Evolutionary conservation across 2,797 vertebrate genomes (phyloP), one percentile per base, ranked within the genome.

Genomic region (Acrocephalus scirpaceus): DNA sequence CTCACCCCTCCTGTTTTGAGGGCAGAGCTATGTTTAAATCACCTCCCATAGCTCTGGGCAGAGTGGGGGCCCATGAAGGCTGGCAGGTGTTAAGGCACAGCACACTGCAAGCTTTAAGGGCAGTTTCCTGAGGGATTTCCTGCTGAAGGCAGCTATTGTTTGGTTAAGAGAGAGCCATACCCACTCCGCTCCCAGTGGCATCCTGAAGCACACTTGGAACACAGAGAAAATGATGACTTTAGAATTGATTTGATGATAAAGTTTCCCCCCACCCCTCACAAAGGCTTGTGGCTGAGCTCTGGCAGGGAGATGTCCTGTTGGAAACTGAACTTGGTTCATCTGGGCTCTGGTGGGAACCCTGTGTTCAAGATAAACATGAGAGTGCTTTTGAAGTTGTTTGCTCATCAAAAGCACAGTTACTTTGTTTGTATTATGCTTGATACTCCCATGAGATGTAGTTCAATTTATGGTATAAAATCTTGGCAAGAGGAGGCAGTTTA

Each of bases 321-420:
- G 92, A 97, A 93, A 86, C 5, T 50, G 91, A 92, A 77, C 81
- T 86, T 86, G 0, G 25, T 64, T 96, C 93, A 78, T 91, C 88
- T 82, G 72, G 47, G 73, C 92, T 85, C 85, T 96, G 84, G 57
- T 95, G 88, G 76, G 93, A 97, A 67, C 92, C 88, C 90, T 30
- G 48, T 34, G 67, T 92, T 95, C 86, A 94, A 87, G 78, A 95
- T 95, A 97, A 96, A 97, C 92, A 97, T 10, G 58, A 47, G 42
- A 30, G 70, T 16, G 61, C 57, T 73, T 95, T 95, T 95, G 95
- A 94, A 96, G 95, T 94, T 90, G 88, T 92, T 96, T 90, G 88
- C 93, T 97, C 95, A 90, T 96, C 94, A 97, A 95, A 96, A 93
- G 90, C 86, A 64, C 85, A 93, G 87, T 82, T 82, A 73, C 81